Evolutionary conservation across 2,113 vertebrate genomes (phyloP), one percentile per base, ranked within the genome.

Genomic region (Alligator sinensis): DNA sequence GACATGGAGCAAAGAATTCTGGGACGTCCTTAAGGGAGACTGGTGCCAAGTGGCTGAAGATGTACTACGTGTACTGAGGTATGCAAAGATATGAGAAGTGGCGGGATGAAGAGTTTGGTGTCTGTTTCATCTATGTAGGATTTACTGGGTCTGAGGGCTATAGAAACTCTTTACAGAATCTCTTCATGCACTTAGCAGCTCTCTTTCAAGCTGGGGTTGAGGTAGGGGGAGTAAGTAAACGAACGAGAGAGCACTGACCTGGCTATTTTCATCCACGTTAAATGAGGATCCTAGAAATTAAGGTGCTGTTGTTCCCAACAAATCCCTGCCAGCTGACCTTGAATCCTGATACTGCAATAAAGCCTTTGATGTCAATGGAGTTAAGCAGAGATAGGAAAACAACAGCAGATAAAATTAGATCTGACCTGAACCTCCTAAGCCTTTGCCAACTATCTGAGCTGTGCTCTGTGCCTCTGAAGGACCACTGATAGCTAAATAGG

Each of bases 321-420:
- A 90, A 95, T 94, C 87, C 87, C 78, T 74, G 47, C 62, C 91
- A 94, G 78, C 86, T 93, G 94, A 61, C 57, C 3, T n/a, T 91
- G 92, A 94, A 85, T 88, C 78, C 82, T 82, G 86, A 81, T 93
- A 78, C 89, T 34, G 6, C 68, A 77, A 66, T 89, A 77, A 85
- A 76, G 72, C 82, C 86, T 91, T 82, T 90, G 90, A 90, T 78
- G 55, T 16, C 22, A 57, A 12, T 68, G 77, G 57, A 28, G 38
- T 74, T 22, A 62, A 66, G 72, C 91, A 84, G 57, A 86, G 34
- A 64, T 84, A 82, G 91, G 82, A 91, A 93, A 90, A 82, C 11
- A 4, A 34, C 28, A 77, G 58, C 3, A n/a, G 85, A 76, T 86
- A 91, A 92, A 91, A 88, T 83, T 84, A 93, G 88, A 80, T 4